Conservation (phyloP, 2,888 invertebrate species). For the Scaptomyza cyrtandrae region DNA sequence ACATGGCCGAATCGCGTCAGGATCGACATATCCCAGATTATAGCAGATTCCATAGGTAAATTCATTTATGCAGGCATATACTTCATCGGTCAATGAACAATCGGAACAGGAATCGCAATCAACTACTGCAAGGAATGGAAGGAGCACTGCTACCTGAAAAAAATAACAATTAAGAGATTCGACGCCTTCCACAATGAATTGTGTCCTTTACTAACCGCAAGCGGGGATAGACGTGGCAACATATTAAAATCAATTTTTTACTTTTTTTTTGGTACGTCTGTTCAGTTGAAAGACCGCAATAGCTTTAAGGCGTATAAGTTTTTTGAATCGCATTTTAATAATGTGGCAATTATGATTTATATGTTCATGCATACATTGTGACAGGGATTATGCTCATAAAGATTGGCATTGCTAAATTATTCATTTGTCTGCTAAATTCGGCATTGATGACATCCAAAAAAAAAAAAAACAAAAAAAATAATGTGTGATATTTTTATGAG, state of each 20-base stretch:
- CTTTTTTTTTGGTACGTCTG: conserved; percentile 13
- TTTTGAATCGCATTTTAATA: conserved; percentile 28
- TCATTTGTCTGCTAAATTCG: conserved; percentile 15
- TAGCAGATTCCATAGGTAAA: conserved; percentile 55
- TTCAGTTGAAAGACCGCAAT: conserved; percentile 16
- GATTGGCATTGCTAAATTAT: conserved; percentile 31
- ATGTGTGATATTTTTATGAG: not conserved
- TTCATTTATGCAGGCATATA: conserved; percentile 60
- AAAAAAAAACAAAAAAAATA: not conserved
- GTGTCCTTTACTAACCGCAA: conserved; percentile 21
- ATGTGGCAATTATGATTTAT: conserved; percentile 21
- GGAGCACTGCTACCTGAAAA: conserved; percentile 18
- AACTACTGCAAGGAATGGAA: conserved; percentile 1
- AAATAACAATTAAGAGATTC: not conserved
- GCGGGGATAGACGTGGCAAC: conserved; percentile 4
- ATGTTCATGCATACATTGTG: not conserved
- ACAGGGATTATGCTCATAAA: conserved; percentile 44
- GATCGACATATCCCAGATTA: not conserved
- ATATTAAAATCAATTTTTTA: conserved; percentile 17
- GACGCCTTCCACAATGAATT: not conserved
- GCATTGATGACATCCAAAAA: conserved; percentile 20
- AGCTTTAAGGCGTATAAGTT: conserved; percentile 22
- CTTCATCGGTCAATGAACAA: conserved; percentile 37
- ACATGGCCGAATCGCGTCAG: conserved; percentile 29
- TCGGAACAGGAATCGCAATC: conserved; percentile 39